These are phyloP conservation scores for Clusia tigrina DNA, from an alignment of 2,888 invertebrate genomes.

Conservation along the genomic window DNA sequence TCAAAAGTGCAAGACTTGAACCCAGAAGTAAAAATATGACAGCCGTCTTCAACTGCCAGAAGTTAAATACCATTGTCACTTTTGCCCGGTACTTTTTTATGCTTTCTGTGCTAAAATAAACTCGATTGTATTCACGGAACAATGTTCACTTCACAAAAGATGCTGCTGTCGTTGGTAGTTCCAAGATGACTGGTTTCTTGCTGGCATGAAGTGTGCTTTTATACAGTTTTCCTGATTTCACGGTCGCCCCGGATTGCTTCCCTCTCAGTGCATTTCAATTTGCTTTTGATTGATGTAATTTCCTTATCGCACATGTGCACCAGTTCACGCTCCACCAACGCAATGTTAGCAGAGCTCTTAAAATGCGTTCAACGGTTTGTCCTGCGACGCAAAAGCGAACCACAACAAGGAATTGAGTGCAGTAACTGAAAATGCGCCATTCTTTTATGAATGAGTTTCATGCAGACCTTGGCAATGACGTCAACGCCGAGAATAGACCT, in stretches of 20 bases:
- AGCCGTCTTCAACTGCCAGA: constrained; percentile 47
- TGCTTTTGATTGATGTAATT: constrained; percentile 39
- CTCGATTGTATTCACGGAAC: not conserved
- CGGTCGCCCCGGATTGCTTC: constrained; percentile 20
- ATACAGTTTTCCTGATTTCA: constrained; percentile 29
- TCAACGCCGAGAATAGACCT: no score
- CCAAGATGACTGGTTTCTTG: constrained; percentile 34
- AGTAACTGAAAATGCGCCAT: no score
- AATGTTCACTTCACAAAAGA: not conserved
- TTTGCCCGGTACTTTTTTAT: not conserved
- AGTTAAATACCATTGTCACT: constrained; percentile 43
- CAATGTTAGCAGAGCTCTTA: not conserved
- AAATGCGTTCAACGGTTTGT: no score
- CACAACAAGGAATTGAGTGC: no score
- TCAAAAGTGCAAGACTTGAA: constrained; percentile 36
- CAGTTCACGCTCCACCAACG: constrained; percentile 27
- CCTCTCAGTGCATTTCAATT: constrained; percentile 38
- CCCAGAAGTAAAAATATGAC: constrained; percentile 39
- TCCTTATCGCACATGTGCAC: constrained; percentile 45
- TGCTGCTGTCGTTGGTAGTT: constrained; percentile 27
- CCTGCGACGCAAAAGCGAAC: not conserved
- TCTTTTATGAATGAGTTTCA: constrained; percentile 35
- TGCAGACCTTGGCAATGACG: constrained; percentile 30
- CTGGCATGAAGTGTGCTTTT: constrained; percentile 28
- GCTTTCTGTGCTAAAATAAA: not conserved